Conservation (phyloP, 2,888 invertebrate species). For the Harpalus rubripes region DNA sequence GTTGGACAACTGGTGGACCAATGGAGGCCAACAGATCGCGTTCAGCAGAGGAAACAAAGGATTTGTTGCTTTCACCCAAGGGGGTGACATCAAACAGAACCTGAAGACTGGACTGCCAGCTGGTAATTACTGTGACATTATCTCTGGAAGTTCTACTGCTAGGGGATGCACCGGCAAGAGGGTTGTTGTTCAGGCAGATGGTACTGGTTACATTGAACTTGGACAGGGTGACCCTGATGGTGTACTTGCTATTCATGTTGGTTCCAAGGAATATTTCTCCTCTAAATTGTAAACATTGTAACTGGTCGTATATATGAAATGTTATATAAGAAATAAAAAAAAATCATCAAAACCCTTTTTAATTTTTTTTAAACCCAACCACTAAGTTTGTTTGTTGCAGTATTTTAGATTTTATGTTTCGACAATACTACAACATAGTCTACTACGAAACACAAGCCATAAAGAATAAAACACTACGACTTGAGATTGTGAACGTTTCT, state of each 20-base stretch:
- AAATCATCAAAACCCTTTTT: too few species aligned
- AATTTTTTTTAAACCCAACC: too few species aligned
- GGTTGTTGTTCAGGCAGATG: conserved; percentile 81
- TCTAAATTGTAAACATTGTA: neutral
- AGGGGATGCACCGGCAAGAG: conserved; percentile 84
- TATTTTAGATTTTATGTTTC: too few species aligned
- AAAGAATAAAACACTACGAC: too few species aligned
- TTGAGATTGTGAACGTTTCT: too few species aligned
- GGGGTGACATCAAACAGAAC: conserved; percentile 80
- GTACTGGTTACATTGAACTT: conserved; percentile 81
- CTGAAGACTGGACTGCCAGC: conserved; percentile 84
- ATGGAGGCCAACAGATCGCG: conserved; percentile 89
- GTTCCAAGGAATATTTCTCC: conserved; percentile 66
- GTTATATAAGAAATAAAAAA: too few species aligned
- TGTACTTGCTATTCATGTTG: conserved; percentile 85
- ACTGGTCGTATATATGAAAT: neutral
- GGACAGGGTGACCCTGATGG: conserved; percentile 81
- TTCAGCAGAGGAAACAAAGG: conserved; percentile 87
- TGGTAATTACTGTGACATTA: conserved; percentile 92
- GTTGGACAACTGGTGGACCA: conserved; percentile 88
- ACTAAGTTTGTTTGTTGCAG: too few species aligned
- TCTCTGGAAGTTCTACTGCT: conserved; percentile 83
- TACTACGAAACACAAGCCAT: too few species aligned
- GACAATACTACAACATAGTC: too few species aligned
- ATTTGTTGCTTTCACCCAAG: conserved; percentile 89